Conservation (phyloP, 2,113 vertebrate species). For the Dipodomys stephensi region DNA sequence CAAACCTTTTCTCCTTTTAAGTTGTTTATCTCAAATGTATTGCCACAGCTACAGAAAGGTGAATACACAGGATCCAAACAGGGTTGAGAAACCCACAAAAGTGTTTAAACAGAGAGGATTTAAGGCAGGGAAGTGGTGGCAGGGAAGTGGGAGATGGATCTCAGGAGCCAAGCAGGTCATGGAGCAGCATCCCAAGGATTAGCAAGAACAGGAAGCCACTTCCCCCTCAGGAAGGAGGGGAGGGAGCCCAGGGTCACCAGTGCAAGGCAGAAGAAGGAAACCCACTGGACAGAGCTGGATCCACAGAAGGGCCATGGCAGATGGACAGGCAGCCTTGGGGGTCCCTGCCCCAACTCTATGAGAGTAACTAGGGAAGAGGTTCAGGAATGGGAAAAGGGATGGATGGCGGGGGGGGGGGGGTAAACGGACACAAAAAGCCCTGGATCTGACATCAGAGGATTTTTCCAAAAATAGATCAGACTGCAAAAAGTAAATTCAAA, state of each 20-base stretch:
- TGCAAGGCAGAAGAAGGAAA: neutral
- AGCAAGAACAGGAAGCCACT: neutral
- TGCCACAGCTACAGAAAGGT: neutral
- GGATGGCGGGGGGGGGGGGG: no score
- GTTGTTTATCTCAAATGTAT: neutral
- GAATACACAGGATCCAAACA: neutral
- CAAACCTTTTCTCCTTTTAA: neutral
- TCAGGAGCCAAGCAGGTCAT: neutral
- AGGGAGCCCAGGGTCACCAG: neutral
- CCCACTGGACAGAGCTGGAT: neutral
- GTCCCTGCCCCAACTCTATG: fast-evolving
- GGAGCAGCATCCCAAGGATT: fast-evolving
- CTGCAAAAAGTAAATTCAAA: neutral
- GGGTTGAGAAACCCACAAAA: neutral
- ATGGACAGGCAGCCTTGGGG: neutral
- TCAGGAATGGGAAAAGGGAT: neutral
- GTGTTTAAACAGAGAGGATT: neutral
- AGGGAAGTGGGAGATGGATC: neutral
- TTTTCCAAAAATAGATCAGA: neutral
- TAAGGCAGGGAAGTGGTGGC: neutral
- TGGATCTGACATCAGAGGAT: neutral
- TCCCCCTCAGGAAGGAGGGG: neutral
- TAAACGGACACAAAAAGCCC: neutral
- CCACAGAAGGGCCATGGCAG: neutral
- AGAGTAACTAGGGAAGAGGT: neutral